Evolutionary conservation across 1,140 invertebrate species (phyloP), one percentile per base, ranked within the genome.

Genomic region (Cheumatopsyche charites): DNA sequence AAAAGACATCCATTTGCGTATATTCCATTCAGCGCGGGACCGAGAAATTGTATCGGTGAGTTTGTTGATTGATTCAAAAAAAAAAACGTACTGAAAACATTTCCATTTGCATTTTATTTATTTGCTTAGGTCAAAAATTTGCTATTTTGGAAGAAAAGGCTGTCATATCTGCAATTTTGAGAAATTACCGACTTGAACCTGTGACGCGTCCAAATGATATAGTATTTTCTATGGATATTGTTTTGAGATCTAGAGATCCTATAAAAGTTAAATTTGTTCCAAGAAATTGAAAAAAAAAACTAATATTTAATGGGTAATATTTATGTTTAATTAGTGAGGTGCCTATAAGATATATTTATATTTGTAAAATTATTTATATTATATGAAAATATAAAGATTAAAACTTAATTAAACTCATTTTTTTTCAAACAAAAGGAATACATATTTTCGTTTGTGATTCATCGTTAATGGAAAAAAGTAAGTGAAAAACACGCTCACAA

Each of bases 1-100:
- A 83, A 86, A 36, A 82, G 89, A 68, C 85, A 90, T 78, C 88
- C 88, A 0, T 91, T 85, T 76, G 84, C 88, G 1, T 93, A 90
- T 76, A 86, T 92, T 17, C 91, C 91, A 9, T 93, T 94, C 79
- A 91, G 90, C 75, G 91, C 89, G 45, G 91, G 91, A 1, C 87
- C 88, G 1, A 85, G 92, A 72, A 93, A 92, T 77, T 94, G 90
- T 77, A 89, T 92, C 58, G 90, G 89, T 89, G 79, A 7, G 21
- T 7, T 61, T 36, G 29, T 36, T 36, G n/a, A n/a, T n/a, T n/a
- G n/a, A n/a, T n/a, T n/a, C n/a, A n/a, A n/a, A n/a, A 52, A 52
- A 52, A 52, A 52, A 15, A 52, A 7, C 47, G 12, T 42, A 42
- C 5, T 42, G 12, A 42, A 42, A 42, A 42, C 12, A 42, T 6